These are phyloP conservation scores for Lasioglossum leucozonium DNA, from an alignment of 2,888 invertebrate species.

Conservation along the genomic window DNA sequence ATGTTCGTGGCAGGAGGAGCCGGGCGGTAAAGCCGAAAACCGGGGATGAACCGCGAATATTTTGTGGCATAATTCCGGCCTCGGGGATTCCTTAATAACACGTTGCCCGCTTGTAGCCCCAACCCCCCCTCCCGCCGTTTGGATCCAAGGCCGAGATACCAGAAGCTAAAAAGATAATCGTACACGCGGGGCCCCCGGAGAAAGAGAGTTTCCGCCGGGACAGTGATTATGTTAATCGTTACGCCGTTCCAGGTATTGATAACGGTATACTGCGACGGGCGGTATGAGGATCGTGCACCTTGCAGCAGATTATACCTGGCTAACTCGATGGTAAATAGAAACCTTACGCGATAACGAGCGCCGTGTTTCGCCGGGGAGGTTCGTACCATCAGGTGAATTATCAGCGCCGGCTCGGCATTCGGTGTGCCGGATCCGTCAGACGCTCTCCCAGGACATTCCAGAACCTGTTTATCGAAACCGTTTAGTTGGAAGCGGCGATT, in stretches of 20 bases:
- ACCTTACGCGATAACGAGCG: constrained; percentile 70
- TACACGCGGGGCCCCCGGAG: neutral
- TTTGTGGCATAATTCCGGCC: constrained; percentile 26
- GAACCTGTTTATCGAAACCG: constrained; percentile 70
- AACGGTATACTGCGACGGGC: constrained; percentile 61
- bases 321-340: constrained; percentile 72
- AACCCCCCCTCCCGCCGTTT: no score
- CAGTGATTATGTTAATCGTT: constrained; percentile 66
- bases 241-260: constrained; percentile 67
- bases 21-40: constrained; percentile 26
- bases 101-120: neutral
- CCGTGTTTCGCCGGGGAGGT: constrained; percentile 51
- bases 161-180: constrained; percentile 53
- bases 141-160: neutral
- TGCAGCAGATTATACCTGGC: constrained; percentile 67
- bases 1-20: constrained; percentile 8
- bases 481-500: constrained; percentile 74
- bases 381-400: constrained; percentile 57
- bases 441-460: constrained; percentile 27
- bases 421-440: constrained; percentile 37
- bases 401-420: constrained; percentile 42
- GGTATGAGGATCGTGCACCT: constrained; percentile 59
- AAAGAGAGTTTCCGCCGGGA: constrained; percentile 45
- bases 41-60: constrained; percentile 23
- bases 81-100: constrained; percentile 49